Evolutionary conservation across 2,888 invertebrate genomes (phyloP).

Genomic region (Papilio protenor): DNA sequence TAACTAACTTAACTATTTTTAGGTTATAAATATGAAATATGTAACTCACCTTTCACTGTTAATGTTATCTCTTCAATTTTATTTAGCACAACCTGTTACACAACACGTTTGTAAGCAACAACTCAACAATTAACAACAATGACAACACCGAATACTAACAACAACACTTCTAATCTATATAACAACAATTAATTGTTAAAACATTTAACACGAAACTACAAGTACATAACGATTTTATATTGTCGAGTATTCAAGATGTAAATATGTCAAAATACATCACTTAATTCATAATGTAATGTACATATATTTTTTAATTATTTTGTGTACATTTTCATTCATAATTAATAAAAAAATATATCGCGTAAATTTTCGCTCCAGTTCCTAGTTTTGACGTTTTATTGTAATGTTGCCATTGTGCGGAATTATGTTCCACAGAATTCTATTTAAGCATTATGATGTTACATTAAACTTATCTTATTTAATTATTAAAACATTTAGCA

Average conservation of each 20-base stretch:
- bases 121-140: conserved; percentile 51
- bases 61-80: conserved; percentile 70
- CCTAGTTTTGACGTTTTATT: conserved; percentile 69
- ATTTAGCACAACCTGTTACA: conserved; percentile 70
- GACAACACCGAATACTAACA: conserved; percentile 58
- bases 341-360: conserved; percentile 62
- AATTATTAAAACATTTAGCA: no score
- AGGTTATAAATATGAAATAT: conserved; percentile 5
- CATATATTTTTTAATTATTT: conserved; percentile 46
- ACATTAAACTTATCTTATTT: no score
- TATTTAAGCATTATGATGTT: background rate
- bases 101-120: conserved; percentile 50
- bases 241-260: conserved; percentile 20
- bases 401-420: conserved; percentile 59
- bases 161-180: conserved; percentile 52
- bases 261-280: conserved; percentile 25
- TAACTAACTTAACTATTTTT: background rate
- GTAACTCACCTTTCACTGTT: conserved; percentile 69
- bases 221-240: conserved; percentile 42
- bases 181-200: conserved; percentile 53
- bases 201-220: conserved; percentile 38
- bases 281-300: conserved; percentile 12
- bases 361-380: conserved; percentile 75
- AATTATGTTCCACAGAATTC: background rate
- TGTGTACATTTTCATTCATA: conserved; percentile 74